Evolutionary conservation across 2,113 vertebrate genomes (phyloP).

Genomic region (Phodopus roborovskii): DNA sequence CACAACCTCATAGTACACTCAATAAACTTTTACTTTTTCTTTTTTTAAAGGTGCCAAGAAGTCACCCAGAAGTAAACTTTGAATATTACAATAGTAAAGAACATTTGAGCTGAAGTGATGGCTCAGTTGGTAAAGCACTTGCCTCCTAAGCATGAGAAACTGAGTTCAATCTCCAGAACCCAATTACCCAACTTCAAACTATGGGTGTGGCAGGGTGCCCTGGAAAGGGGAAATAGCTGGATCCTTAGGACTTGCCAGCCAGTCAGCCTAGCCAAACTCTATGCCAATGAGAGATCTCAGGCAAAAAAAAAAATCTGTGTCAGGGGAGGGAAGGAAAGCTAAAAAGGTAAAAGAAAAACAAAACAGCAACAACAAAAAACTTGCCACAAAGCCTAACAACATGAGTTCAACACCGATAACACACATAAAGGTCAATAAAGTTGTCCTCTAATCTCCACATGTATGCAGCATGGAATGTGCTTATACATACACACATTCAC

Average conservation of each 20-base stretch:
- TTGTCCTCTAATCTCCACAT: neutral
- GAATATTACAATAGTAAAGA: conserved; percentile 13
- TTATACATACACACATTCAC: neutral
- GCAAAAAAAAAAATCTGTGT: neutral
- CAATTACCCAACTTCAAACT: neutral
- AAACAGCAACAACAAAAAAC: neutral
- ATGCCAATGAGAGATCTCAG: neutral
- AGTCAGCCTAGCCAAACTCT: neutral
- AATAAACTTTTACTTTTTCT: neutral
- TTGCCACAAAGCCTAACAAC: neutral
- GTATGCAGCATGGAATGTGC: neutral
- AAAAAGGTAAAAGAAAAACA: neutral
- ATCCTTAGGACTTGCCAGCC: neutral
- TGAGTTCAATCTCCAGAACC: neutral
- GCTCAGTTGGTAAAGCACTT: neutral
- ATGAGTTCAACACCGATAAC: neutral
- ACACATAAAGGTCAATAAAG: neutral
- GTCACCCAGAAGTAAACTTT: conserved; percentile 15
- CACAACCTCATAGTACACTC: neutral
- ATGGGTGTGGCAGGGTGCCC: neutral
- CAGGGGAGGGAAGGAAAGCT: neutral
- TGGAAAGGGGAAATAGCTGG: neutral
- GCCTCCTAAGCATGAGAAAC: neutral
- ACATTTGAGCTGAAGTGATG: neutral
- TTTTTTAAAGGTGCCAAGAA: neutral